Evolutionary conservation across 1,140 invertebrate species (phyloP).

Genomic region (Gonioctena quinquepunctata): DNA sequence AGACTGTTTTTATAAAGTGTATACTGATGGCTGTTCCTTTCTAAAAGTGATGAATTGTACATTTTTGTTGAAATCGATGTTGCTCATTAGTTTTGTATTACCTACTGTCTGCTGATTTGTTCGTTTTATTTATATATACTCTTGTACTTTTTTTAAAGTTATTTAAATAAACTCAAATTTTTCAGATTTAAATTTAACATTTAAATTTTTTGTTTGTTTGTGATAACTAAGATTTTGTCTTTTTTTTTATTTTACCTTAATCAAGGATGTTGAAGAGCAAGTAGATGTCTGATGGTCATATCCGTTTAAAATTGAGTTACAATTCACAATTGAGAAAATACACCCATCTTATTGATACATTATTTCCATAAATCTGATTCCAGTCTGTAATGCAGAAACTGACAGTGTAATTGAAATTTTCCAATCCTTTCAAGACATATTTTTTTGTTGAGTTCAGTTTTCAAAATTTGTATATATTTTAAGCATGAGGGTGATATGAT

Average conservation of each 20-base stretch:
- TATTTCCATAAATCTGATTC: no score
- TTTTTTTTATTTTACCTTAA: conserved; percentile 5
- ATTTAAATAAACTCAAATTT: background rate
- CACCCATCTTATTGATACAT: no score
- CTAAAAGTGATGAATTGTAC: conserved; percentile 9
- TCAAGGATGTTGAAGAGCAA: background rate
- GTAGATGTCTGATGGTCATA: background rate
- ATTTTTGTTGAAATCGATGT: conserved; percentile 18
- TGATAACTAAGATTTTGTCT: conserved; percentile 1
- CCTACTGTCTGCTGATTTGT: background rate
- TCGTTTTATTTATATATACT: background rate
- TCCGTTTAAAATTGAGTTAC: no score
- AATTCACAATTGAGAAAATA: no score
- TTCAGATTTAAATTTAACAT: conserved; percentile 12
- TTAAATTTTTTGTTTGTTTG: conserved; percentile 10
- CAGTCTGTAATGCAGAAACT: no score
- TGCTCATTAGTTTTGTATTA: conserved; percentile 13
- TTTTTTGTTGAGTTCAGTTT: no score
- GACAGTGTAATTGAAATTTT: no score
- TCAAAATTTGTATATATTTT: no score
- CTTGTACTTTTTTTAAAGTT: background rate
- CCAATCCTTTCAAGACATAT: no score
- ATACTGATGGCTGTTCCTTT: conserved; percentile 12
- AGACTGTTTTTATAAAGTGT: conserved; percentile 15
- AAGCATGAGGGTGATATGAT: no score